These are phyloP conservation scores for Meteorus sp. DNA, from an alignment of 1,140 invertebrate genomes.

Conservation along the genomic window DNA sequence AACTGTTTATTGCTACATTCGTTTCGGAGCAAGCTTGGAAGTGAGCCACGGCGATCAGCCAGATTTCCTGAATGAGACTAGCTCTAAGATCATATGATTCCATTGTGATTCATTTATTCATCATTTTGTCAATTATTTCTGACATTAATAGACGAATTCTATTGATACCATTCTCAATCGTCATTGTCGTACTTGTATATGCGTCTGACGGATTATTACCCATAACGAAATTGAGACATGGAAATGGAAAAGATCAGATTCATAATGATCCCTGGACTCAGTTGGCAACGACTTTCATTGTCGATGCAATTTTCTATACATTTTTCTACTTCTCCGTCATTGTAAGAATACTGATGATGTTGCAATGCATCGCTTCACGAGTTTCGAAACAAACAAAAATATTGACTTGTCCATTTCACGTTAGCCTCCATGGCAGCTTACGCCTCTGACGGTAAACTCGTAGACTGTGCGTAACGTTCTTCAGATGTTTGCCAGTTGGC, in stretches of 20 bases:
- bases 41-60: constrained; percentile 12
- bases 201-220: no score
- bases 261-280: constrained; percentile 5
- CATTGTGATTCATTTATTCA: constrained; percentile 17
- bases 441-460: no score
- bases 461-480: no score
- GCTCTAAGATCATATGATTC: constrained; percentile 15
- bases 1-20: background rate
- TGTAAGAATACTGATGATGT: background rate
- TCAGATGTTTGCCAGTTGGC: constrained; percentile 24
- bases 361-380: background rate
- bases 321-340: no score
- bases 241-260: background rate
- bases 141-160: background rate
- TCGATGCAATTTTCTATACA: no score
- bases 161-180: background rate
- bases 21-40: constrained; percentile 15
- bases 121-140: no score
- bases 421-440: no score
- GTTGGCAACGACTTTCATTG: background rate
- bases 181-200: no score
- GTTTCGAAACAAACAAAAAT: background rate
- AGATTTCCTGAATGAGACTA: constrained; percentile 10
- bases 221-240: no score
- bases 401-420: no score